Percentiles rank a stretch among this genome's conserved stretches.
phyloP scores from a whole-genome alignment of 2,888 invertebrate species.

The Clanis bilineata region DNA sequence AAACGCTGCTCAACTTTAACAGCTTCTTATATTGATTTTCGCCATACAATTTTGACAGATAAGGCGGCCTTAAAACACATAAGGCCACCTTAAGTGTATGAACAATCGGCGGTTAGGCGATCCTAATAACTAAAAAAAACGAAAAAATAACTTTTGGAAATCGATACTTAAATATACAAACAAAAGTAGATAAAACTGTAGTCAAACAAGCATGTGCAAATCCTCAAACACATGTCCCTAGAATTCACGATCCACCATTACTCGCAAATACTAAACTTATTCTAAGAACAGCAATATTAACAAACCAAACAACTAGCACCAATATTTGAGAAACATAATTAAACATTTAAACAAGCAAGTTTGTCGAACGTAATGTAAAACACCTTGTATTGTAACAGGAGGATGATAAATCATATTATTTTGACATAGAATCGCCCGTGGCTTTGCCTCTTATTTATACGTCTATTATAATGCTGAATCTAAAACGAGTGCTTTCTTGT shows the following conservation, averaged over 20 bases:
- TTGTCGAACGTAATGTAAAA: conserved; percentile 10
- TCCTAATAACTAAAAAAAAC: too few species aligned
- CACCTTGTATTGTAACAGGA: conserved; percentile 13
- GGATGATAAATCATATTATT: conserved; percentile 14
- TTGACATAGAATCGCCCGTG: conserved; percentile 14
- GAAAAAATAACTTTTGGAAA: too few species aligned
- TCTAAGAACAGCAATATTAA: neutral
- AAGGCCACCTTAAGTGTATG: too few species aligned
- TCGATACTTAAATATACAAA: too few species aligned
- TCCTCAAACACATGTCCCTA: neutral
- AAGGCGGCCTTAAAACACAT: too few species aligned
- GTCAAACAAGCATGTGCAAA: neutral
- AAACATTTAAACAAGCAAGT: conserved; percentile 16
- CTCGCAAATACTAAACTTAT: neutral
- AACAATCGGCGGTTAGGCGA: too few species aligned
- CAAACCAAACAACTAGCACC: neutral
- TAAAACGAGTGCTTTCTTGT: neutral
- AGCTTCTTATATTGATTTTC: too few species aligned
- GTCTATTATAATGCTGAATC: neutral
- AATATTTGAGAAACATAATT: conserved; percentile 6
- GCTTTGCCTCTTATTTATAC: conserved; percentile 13
- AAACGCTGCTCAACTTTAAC: too few species aligned
- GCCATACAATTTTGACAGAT: too few species aligned
- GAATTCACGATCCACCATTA: neutral
- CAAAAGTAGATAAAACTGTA: too few species aligned